These are phyloP conservation scores for Exocentrus adspersus DNA, from an alignment of 2,888 invertebrate species.

Conservation along the genomic window DNA sequence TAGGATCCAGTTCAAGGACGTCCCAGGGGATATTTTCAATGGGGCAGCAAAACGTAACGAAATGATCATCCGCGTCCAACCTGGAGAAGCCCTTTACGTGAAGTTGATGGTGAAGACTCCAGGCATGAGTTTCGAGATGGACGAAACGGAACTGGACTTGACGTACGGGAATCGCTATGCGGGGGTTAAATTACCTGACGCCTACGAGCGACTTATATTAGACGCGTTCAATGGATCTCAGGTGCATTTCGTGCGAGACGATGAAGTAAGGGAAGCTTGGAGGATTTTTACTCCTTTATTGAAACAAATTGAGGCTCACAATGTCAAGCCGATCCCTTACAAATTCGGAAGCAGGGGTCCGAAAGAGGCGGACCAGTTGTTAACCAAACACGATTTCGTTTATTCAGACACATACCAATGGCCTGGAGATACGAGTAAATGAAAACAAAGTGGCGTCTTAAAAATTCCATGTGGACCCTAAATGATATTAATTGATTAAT, in stretches of 20 bases:
- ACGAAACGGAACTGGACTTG: constrained; percentile 97
- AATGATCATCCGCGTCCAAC: constrained; percentile 97
- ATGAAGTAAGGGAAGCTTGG: constrained; percentile 97
- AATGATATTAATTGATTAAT: too few species aligned
- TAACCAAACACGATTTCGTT: constrained; percentile 82
- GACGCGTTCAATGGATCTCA: constrained; percentile 99
- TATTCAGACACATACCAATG: constrained; percentile 98
- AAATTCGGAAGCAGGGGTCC: constrained; percentile 92
- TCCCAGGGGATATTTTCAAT: constrained; percentile 97
- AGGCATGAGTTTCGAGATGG: constrained; percentile 96
- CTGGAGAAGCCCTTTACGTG: constrained; percentile 97
- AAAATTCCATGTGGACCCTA: too few species aligned
- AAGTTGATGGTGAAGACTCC: constrained; percentile 99
- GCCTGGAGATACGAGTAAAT: too few species aligned
- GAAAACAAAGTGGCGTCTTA: too few species aligned
- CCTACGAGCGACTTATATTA: constrained; percentile 95
- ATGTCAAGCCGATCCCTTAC: constrained; percentile 83
- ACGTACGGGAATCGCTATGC: constrained; percentile 93
- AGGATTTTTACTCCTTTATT: constrained; percentile 95
- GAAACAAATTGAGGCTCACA: constrained; percentile 83
- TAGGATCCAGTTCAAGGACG: constrained; percentile 94
- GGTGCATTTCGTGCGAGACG: constrained; percentile 98
- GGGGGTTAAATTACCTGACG: constrained; percentile 87
- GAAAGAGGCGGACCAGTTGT: constrained; percentile 84
- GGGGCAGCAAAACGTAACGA: constrained; percentile 93